Conservation (phyloP, 2,113 vertebrate species). For the Todiramphus saurophagus region DNA sequence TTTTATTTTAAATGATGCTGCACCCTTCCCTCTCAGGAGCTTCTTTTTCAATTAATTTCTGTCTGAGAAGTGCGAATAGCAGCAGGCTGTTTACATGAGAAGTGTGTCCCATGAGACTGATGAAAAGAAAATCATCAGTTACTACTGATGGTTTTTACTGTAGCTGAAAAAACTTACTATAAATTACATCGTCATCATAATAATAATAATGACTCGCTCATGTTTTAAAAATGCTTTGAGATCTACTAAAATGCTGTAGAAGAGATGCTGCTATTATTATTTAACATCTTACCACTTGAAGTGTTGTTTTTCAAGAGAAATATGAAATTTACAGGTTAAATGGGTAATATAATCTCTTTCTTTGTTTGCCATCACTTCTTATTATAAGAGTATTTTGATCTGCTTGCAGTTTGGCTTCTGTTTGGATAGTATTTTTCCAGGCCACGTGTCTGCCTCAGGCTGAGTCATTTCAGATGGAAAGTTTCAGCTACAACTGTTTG, state of each 20-base stretch:
- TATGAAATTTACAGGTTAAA: not conserved
- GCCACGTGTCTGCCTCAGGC: not conserved
- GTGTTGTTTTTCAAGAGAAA: not conserved
- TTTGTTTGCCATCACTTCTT: not conserved
- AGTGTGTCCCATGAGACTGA: constrained; percentile 13
- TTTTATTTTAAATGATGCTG: constrained; percentile 40
- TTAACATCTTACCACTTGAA: not conserved
- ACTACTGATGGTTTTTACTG: constrained; percentile 19
- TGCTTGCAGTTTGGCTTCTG: not conserved
- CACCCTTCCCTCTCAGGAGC: not conserved
- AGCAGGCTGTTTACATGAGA: constrained; percentile 48
- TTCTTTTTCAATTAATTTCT: constrained; percentile 53
- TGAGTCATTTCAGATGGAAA: not conserved
- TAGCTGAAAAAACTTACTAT: constrained; percentile 35
- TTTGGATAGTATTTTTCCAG: not conserved
- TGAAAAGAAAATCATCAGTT: constrained; percentile 45
- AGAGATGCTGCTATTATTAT: not conserved
- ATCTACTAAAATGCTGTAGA: not conserved
- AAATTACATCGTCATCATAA: constrained; percentile 1
- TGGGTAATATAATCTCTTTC: not conserved
- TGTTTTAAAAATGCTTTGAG: constrained; percentile 27
- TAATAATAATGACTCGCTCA: not conserved
- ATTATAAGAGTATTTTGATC: not conserved
- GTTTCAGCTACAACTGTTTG: not conserved
- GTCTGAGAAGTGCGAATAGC: constrained; percentile 8